A percentile compares a stretch with the other conserved stretches of the same genome.
Evolutionary conservation across 2,797 vertebrate genomes (phyloP).

Genomic region (Sebastes steindachneri): DNA sequence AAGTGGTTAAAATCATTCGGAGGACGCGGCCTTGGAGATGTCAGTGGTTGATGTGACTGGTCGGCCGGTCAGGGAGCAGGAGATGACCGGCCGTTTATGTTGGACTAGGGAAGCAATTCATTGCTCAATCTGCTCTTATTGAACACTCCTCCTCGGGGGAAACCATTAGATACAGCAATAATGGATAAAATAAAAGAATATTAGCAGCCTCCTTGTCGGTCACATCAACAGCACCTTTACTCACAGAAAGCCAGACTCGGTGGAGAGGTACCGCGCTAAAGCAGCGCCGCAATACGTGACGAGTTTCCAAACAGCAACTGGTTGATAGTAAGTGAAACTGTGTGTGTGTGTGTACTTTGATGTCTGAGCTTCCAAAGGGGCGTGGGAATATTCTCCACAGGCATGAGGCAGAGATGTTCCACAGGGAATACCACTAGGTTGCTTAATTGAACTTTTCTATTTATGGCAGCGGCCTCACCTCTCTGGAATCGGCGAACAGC

Average conservation of each 20-base stretch:
- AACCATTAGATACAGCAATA: constrained; percentile 32
- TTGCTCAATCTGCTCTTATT: constrained; percentile 27
- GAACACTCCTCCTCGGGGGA: constrained; percentile 15
- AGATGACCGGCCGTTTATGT: rapidly evolving
- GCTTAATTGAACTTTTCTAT: constrained; percentile 80
- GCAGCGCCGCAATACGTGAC: background rate
- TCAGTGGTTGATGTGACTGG: constrained; percentile 20
- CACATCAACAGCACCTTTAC: constrained; percentile 23
- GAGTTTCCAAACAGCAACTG: constrained; percentile 48
- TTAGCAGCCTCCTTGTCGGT: constrained; percentile 30
- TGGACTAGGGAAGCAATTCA: constrained; percentile 10
- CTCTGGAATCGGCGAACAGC: constrained; percentile 45
- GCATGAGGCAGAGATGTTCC: constrained; percentile 55
- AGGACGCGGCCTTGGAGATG: constrained; percentile 43
- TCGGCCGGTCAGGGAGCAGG: constrained; percentile 1
- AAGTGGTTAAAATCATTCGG: constrained; percentile 24
- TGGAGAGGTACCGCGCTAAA: background rate
- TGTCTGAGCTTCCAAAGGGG: constrained; percentile 59
- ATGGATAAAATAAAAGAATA: constrained; percentile 24
- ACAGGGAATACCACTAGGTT: constrained; percentile 55
- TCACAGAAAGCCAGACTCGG: constrained; percentile 4
- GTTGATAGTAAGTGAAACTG: constrained; percentile 42
- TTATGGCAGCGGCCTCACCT: constrained; percentile 69
- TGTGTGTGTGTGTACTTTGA: constrained; percentile 65
- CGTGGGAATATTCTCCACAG: constrained; percentile 71